These are phyloP conservation scores for Yponomeuta sedellus DNA, from an alignment of 2,888 invertebrate species.

Conservation along the genomic window DNA sequence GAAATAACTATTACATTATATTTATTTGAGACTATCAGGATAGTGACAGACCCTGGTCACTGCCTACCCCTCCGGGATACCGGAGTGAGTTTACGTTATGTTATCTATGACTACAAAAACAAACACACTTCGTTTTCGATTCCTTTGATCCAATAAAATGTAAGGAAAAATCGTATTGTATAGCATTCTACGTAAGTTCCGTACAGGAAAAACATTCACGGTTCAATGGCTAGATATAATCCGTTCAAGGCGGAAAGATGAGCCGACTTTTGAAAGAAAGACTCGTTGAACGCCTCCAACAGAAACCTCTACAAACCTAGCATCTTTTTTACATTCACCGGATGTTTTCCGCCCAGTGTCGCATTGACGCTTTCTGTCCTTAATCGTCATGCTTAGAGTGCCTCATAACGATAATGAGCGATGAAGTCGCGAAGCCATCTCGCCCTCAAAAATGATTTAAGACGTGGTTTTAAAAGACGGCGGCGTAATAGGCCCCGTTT, in stretches of 20 bases:
- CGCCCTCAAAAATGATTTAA: slow-evolving; percentile 18
- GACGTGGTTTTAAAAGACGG: slow-evolving; percentile 12
- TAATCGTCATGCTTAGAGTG: background rate
- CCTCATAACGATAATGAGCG: background rate
- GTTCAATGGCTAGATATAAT: slow-evolving; percentile 33
- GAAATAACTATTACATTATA: too few relatives aligned
- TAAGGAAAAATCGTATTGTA: too few relatives aligned
- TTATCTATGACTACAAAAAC: too few relatives aligned
- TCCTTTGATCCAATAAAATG: too few relatives aligned
- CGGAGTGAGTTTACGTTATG: too few relatives aligned
- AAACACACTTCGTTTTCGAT: too few relatives aligned
- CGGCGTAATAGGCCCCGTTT: background rate
- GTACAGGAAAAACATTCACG: slow-evolving; percentile 24
- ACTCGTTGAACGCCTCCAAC: background rate
- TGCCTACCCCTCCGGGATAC: too few relatives aligned
- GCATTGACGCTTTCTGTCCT: background rate
- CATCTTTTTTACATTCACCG: background rate
- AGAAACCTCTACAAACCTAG: background rate
- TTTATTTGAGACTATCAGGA: too few relatives aligned
- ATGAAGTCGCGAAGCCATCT: background rate
- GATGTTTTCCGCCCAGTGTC: background rate
- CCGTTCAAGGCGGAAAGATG: slow-evolving; percentile 24
- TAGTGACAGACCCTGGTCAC: too few relatives aligned
- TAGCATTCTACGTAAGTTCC: too few relatives aligned
- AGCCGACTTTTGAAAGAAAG: background rate